Evolutionary conservation across 2,113 vertebrate genomes (phyloP), one percentile per base, ranked within the genome.

Genomic region (Oreocharis arfaki): DNA sequence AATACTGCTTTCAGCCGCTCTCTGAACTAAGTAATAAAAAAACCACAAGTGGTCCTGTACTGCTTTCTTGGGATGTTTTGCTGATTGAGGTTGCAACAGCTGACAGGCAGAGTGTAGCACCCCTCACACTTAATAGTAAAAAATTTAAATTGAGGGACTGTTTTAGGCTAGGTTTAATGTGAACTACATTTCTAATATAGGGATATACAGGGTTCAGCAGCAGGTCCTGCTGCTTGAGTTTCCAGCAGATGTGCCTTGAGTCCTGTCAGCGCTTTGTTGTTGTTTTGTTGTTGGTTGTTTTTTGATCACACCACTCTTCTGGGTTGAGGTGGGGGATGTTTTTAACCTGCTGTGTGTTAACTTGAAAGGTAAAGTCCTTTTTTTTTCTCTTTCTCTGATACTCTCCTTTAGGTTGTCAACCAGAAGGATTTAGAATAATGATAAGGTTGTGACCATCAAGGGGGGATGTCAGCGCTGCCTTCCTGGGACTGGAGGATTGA

Each of bases 341-440:
- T 93, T 80, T 86, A 73, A 77, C 32, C 32, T 41, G 53, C 9
- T 44, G 6, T 53, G 16, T 57, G 46, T 59, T 86, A 61, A 70
- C 65, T 81, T 65, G 35, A 74, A 86, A 65, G 17, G 33, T 81
- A 47, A 91, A 77, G 33, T 65, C 2, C 2, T 6, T 16, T 61
- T 71, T 44, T 37, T 12, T 6, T 4, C 2, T 37, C 7, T 41
- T 26, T 11, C 12, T 77, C 16, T 42, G 44, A 63, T 95, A 67
- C 10, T 81, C 17, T 87, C 11, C 64, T 92, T 30, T 57, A 98
- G 98, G 84, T 93, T 78, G 69, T 96, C 12, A 5, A 33, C 79
- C 55, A 4, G 94, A 92, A 93, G 60, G 33, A n/a, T 90, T 87
- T 90, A 84, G 69, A 96, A 59, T 17, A 60, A 79, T 88, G 76